phyloP scores from a whole-genome alignment of 2,113 vertebrate genomes.

The Lynx canadensis region DNA sequence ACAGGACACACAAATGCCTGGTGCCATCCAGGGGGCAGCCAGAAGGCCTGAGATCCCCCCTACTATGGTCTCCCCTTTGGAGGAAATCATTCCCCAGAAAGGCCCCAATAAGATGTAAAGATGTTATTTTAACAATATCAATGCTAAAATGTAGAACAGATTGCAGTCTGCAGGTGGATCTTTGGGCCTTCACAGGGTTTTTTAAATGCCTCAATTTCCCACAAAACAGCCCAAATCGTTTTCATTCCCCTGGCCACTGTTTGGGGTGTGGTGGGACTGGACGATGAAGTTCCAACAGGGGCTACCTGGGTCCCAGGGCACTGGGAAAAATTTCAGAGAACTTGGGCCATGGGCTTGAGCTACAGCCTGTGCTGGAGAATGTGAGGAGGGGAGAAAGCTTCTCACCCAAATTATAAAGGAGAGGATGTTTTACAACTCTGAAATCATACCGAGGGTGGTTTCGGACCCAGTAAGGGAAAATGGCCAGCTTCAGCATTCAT shows the following conservation, averaged over 20 bases:
- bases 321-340: neutral
- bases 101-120: neutral
- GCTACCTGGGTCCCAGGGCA: neutral
- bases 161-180: neutral
- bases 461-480: neutral
- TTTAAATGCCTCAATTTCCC: neutral
- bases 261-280: neutral
- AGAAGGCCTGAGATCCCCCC: neutral
- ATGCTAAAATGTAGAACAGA: neutral
- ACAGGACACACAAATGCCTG: neutral
- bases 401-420: neutral
- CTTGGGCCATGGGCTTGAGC: neutral
- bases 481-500: rapidly evolving
- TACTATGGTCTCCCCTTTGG: neutral
- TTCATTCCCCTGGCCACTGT: conserved; percentile 26
- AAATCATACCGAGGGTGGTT: too few species aligned
- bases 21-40: neutral
- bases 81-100: neutral
- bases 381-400: neutral
- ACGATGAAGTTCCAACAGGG: neutral
- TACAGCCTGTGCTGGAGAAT: neutral
- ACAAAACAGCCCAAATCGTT: conserved; percentile 2
- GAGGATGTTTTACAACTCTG: neutral
- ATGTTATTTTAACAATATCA: conserved; percentile 11
- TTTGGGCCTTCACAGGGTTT: neutral